Evolutionary conservation across 2,888 invertebrate genomes (phyloP), one percentile per base, ranked within the genome.

Genomic region (Monochamus alternatus): DNA sequence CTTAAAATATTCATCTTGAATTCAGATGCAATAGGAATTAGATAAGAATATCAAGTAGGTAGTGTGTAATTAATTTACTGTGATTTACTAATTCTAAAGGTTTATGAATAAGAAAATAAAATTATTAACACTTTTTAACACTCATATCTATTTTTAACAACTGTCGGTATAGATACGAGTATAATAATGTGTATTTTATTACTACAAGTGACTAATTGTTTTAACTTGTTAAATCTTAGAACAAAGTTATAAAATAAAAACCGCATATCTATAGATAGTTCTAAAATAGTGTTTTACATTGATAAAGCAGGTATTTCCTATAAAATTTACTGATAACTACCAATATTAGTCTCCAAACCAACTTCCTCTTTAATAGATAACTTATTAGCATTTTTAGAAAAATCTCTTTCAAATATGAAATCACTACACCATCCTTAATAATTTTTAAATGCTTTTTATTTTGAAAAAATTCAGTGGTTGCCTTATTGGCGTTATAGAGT

Each of bases 101-200:
- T 43, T 4, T 64, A 8, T 64, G 47, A 22, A 64, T 44, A 10
- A 14, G 44, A 14, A 68, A 68, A 68, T 68, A 68, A 43, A 68
- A 68, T 58, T 58, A 68, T 68, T 68, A 68, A 44, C 68, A 32
- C 44, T 5, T 38, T 9, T 55, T 55, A 38, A 2, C 43, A 68
- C 68, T 68, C 55, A 68, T 68, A 58, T 43, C 9, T 52, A 67
- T 67, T 52, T 58, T 55, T 22, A 52, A 68, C 59, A 68, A 59
- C 52, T 30, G 22, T 22, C 31, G 38, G 32, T 55, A 55, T 58
- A 52, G 55, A n/a, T 55, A 55, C 58, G n/a, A 22, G 22, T 22
- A 22, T 22, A 22, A 22, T 22, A 52, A 58, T 68, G 43, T 68
- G 43, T 44, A 59, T 58, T 59, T 30, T 9, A 30, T n/a, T 32